Evolutionary conservation across 2,888 invertebrate species (phyloP).

Genomic region (Aleiodes leptofemur): DNA sequence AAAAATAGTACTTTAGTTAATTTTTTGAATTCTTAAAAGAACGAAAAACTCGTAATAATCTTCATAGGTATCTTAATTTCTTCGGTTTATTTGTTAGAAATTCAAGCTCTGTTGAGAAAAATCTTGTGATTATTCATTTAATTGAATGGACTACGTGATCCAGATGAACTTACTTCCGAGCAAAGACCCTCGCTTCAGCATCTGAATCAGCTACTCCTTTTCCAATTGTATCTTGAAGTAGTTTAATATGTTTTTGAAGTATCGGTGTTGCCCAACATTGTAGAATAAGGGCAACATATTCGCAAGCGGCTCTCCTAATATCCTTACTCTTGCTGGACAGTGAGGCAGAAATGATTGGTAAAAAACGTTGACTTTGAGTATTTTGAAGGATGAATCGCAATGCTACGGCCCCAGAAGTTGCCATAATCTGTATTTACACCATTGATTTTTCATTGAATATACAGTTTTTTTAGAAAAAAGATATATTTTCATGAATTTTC

Average conservation of each 20-base stretch:
- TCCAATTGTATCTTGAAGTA: constrained; percentile 89
- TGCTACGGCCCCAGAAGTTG: constrained; percentile 90
- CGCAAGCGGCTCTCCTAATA: constrained; percentile 87
- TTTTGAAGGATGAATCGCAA: constrained; percentile 92
- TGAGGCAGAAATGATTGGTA: constrained; percentile 87
- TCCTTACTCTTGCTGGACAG: constrained; percentile 94
- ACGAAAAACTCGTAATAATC: too few species aligned
- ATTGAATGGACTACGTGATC: too few species aligned
- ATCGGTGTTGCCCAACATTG: constrained; percentile 91
- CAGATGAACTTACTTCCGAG: constrained; percentile 82
- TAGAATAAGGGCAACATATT: constrained; percentile 88
- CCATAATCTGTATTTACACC: constrained; percentile 82
- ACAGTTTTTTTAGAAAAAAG: neutral
- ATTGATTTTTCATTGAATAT: neutral
- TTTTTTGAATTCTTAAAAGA: neutral
- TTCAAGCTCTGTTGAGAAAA: too few species aligned
- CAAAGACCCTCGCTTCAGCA: constrained; percentile 88
- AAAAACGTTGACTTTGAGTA: constrained; percentile 87
- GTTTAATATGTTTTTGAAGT: constrained; percentile 87
- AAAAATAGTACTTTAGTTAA: constrained; percentile 26
- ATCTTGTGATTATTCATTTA: too few species aligned
- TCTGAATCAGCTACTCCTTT: constrained; percentile 96
- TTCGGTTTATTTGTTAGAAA: too few species aligned
- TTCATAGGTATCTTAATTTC: too few species aligned
- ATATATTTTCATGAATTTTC: neutral